phyloP scores from a whole-genome alignment of 2,888 invertebrate genomes.

The Anarsia innoxiella region DNA sequence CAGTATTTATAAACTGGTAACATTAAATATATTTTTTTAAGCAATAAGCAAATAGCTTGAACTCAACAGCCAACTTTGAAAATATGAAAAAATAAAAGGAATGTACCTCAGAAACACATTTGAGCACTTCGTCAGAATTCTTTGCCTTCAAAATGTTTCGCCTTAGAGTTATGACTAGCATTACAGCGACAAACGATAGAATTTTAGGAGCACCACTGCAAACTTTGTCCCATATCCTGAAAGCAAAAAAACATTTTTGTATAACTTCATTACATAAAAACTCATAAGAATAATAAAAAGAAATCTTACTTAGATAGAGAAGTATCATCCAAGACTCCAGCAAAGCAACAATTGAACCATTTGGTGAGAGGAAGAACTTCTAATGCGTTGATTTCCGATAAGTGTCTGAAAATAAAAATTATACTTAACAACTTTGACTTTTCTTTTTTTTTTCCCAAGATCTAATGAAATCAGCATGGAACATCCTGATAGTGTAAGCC shows the following conservation, averaged over 20 bases:
- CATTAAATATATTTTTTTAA: background rate
- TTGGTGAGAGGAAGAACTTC: constrained; percentile 80
- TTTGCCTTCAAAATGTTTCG: constrained; percentile 79
- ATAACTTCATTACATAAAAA: constrained; percentile 3
- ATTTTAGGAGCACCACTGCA: constrained; percentile 90
- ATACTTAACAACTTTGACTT: no score
- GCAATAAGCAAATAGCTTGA: no score
- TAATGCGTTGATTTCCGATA: constrained; percentile 78
- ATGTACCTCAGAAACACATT: constrained; percentile 79
- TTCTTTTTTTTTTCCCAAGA: no score
- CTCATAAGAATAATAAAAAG: background rate
- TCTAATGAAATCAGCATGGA: no score
- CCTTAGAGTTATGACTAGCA: constrained; percentile 81
- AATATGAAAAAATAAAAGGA: background rate
- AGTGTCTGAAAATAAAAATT: constrained; percentile 74
- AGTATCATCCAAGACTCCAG: constrained; percentile 84
- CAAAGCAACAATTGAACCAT: constrained; percentile 91
- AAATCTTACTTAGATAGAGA: constrained; percentile 82
- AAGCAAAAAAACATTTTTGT: constrained; percentile 27
- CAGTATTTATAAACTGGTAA: background rate
- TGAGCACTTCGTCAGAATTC: constrained; percentile 75
- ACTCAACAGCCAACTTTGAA: background rate
- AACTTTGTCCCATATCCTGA: constrained; percentile 91
- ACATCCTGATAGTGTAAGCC: no score
- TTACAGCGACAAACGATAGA: constrained; percentile 84